phyloP scores from a whole-genome alignment of 2,888 invertebrate species.

The Agapetus fuscipes region DNA sequence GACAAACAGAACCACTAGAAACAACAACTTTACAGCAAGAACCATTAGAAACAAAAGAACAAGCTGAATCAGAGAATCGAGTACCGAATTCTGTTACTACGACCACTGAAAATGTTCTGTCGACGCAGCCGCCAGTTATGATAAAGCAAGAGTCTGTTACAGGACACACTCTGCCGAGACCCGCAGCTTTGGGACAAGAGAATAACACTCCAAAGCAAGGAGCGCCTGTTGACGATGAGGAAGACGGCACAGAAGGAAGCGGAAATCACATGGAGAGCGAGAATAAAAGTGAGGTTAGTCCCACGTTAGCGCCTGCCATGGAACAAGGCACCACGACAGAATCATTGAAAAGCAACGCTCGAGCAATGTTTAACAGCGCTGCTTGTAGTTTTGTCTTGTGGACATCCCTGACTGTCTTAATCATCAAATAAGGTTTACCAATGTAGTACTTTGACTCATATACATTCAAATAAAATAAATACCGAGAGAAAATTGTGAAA shows the following conservation, averaged over 20 bases:
- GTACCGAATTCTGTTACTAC: neutral
- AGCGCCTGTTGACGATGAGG: conserved; percentile 20
- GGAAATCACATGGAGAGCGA: conserved; percentile 13
- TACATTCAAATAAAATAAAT: too few species aligned
- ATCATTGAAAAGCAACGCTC: conserved; percentile 8
- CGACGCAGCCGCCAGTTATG: neutral
- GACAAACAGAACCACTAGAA: too few species aligned
- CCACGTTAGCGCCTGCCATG: conserved; percentile 6
- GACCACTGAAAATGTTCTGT: neutral
- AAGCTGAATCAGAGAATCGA: too few species aligned
- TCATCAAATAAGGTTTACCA: neutral
- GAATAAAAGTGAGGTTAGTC: conserved; percentile 5
- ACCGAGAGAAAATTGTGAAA: too few species aligned
- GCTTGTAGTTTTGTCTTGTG: conserved; percentile 4
- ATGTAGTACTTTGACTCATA: too few species aligned
- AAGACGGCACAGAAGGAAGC: conserved; percentile 19
- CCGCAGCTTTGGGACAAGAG: conserved; percentile 20
- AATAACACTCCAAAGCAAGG: conserved; percentile 13
- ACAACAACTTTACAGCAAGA: too few species aligned
- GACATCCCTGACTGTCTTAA: conserved; percentile 1
- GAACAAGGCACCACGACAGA: conserved; percentile 7
- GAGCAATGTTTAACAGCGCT: conserved; percentile 1
- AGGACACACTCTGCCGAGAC: conserved; percentile 14
- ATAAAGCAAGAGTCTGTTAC: conserved; percentile 7
- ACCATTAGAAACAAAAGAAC: neutral